Conservation (phyloP, 2,797 vertebrate species). For the Lateolabrax maculatus region DNA sequence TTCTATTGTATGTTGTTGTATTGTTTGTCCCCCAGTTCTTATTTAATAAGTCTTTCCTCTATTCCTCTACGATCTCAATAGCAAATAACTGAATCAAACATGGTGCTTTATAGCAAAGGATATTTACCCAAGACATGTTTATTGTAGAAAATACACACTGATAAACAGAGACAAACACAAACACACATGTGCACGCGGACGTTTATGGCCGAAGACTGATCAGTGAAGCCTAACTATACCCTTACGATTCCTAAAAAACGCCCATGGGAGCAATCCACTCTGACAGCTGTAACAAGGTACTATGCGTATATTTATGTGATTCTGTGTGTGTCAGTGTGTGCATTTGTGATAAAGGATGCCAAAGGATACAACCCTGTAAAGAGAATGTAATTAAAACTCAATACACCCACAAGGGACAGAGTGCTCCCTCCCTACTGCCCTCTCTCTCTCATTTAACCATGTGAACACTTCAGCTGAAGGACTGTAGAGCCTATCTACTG, state of each 20-base stretch:
- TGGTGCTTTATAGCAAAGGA: constrained; percentile 48
- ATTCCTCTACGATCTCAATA: constrained; percentile 30
- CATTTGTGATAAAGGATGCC: constrained; percentile 73
- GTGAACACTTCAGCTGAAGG: constrained; percentile 71
- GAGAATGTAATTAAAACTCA: constrained; percentile 83
- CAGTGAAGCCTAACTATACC: constrained; percentile 74
- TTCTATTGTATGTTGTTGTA: background rate
- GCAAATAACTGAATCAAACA: constrained; percentile 52
- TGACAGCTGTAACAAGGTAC: constrained; percentile 82
- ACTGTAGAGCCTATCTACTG: constrained; percentile 60
- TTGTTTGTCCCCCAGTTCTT: too few relatives aligned
- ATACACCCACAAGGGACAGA: constrained; percentile 74
- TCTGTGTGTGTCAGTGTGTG: constrained; percentile 43
- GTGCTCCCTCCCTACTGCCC: constrained; percentile 33
- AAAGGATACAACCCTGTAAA: constrained; percentile 82
- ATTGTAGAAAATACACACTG: constrained; percentile 56
- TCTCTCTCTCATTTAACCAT: constrained; percentile 61
- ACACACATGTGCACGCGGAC: constrained; percentile 16
- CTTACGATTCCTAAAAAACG: constrained; percentile 67
- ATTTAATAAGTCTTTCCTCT: constrained; percentile 21
- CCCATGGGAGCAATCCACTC: constrained; percentile 66
- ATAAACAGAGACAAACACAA: constrained; percentile 49
- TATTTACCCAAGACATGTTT: constrained; percentile 64
- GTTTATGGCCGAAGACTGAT: constrained; percentile 72
- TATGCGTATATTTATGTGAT: constrained; percentile 69